Conservation (phyloP, 2,888 invertebrate genomes). For the Lithosia quadra region DNA sequence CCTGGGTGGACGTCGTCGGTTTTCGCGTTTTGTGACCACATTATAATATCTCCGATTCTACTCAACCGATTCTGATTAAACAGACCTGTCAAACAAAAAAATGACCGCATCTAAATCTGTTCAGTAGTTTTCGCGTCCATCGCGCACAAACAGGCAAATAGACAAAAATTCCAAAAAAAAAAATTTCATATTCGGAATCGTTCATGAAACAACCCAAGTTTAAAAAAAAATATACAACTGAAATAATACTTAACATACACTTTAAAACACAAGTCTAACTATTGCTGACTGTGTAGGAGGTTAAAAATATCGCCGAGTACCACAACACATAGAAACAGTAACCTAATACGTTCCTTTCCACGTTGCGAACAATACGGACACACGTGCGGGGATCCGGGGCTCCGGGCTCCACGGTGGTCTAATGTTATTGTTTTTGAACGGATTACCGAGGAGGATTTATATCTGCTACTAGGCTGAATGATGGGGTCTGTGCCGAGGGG, state of each 20-base stretch:
- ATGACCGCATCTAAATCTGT: no score
- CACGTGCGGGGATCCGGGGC: conserved; percentile 34
- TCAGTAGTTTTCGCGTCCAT: no score
- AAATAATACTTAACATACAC: not conserved
- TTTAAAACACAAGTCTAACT: not conserved
- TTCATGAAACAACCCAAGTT: no score
- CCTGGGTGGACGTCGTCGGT: no score
- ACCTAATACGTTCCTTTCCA: conserved; percentile 26
- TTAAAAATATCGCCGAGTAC: conserved; percentile 14
- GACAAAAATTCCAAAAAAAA: no score
- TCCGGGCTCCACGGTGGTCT: conserved; percentile 37
- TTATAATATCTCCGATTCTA: no score
- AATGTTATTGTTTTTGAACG: conserved; percentile 37
- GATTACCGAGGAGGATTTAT: conserved; percentile 24
- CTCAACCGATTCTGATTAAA: no score
- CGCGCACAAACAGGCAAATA: no score
- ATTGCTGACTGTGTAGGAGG: conserved; percentile 7
- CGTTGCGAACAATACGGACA: conserved; percentile 21
- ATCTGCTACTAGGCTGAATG: conserved; percentile 27
- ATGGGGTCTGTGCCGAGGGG: conserved; percentile 19
- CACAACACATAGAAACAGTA: conserved; percentile 22
- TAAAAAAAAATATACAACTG: not conserved
- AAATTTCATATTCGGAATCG: no score
- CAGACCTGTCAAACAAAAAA: no score
- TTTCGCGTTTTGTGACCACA: no score